Conservation (phyloP, 2,797 vertebrate species). For the Coregonus suidteri region DNA sequence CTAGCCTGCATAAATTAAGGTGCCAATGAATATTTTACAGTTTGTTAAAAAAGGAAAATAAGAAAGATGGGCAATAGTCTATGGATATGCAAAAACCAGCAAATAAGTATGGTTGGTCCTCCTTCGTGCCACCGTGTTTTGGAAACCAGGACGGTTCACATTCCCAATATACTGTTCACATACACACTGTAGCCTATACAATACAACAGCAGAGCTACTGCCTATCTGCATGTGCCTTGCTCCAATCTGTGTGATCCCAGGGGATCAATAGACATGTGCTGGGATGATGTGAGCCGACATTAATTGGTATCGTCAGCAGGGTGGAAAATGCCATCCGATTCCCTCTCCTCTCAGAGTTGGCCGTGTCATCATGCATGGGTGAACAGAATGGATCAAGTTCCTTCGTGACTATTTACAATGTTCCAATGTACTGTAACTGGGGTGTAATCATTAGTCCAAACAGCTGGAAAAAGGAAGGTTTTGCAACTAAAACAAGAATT, state of each 20-base stretch:
- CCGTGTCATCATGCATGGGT: constrained; percentile 2
- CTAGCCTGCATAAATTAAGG: background rate
- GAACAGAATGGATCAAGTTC: background rate
- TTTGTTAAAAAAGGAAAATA: too few species aligned
- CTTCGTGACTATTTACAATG: background rate
- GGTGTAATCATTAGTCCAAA: too few species aligned
- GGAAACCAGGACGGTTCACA: background rate
- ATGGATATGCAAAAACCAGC: too few species aligned
- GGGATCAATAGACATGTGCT: constrained; percentile 13
- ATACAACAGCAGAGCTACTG: background rate
- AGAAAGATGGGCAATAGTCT: too few species aligned
- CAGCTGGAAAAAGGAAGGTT: too few species aligned
- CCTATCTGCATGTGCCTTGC: background rate
- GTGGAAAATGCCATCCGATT: constrained; percentile 21
- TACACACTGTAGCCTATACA: background rate
- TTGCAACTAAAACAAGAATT: too few species aligned
- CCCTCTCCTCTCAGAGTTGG: background rate
- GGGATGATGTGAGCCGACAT: constrained; percentile 14
- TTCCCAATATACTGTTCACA: background rate
- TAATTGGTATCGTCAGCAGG: constrained; percentile 26
- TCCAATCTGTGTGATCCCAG: background rate
- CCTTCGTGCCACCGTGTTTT: background rate
- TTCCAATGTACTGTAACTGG: background rate
- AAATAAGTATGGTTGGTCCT: too few species aligned
- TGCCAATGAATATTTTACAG: background rate